phyloP scores from a whole-genome alignment of 2,888 invertebrate species.

The Rhingia campestris region DNA sequence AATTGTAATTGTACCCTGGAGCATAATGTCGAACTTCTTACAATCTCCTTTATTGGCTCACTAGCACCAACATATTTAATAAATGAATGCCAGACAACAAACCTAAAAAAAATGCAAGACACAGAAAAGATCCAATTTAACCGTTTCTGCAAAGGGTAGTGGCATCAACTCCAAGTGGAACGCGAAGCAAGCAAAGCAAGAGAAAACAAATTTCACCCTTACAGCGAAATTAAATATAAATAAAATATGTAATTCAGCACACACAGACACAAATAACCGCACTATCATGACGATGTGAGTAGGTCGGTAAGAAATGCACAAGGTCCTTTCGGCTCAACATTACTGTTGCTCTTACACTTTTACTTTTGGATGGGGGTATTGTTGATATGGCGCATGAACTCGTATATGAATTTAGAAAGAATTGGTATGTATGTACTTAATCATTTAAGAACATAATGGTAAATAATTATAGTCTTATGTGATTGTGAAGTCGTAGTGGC shows the following conservation, averaged over 20 bases:
- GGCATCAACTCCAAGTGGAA: conserved; percentile 2
- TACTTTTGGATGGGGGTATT: too few relatives aligned
- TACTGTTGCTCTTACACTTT: conserved; percentile 9
- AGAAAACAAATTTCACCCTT: conserved; percentile 3
- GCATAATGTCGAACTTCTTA: conserved; percentile 22
- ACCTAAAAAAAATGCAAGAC: too few relatives aligned
- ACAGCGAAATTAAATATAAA: conserved; percentile 44
- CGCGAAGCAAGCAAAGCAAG: not conserved
- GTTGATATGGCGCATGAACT: too few relatives aligned
- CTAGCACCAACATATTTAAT: not conserved
- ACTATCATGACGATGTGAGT: not conserved
- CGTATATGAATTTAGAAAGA: too few relatives aligned
- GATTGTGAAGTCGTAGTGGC: too few relatives aligned
- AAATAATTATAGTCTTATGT: too few relatives aligned
- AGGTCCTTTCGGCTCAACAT: conserved; percentile 1
- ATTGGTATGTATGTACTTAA: too few relatives aligned
- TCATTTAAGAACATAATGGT: too few relatives aligned
- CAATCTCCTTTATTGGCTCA: conserved; percentile 8
- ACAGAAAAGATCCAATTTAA: too few relatives aligned
- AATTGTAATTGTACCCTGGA: conserved; percentile 20
- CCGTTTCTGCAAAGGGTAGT: too few relatives aligned
- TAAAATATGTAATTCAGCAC: conserved; percentile 41
- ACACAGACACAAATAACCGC: conserved; percentile 10
- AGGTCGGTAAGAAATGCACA: conserved; percentile 29
- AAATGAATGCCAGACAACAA: too few relatives aligned